Evolutionary conservation across 2,113 vertebrate genomes (phyloP).

Genomic region (Crocuta crocuta): DNA sequence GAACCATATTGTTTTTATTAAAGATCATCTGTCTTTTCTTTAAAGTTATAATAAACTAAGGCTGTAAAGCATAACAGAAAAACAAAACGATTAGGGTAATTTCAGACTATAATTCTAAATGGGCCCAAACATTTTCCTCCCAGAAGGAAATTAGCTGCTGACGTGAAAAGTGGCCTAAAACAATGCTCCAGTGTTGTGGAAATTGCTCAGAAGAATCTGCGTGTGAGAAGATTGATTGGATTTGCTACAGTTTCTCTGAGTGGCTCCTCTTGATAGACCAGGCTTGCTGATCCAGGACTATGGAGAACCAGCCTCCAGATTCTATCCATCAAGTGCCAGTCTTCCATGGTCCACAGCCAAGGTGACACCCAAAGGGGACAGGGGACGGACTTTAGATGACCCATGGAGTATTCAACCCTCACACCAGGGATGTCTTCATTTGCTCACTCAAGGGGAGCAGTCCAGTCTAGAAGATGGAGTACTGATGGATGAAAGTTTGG

Average conservation of each 20-base stretch:
- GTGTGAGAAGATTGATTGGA: neutral
- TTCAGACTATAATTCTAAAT: constrained; percentile 44
- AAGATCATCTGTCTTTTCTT: constrained; percentile 39
- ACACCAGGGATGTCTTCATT: neutral
- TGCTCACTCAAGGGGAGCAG: neutral
- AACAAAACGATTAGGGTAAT: constrained; percentile 28
- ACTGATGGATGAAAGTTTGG: neutral
- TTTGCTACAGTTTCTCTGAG: neutral
- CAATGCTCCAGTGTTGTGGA: neutral
- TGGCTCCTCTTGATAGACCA: neutral
- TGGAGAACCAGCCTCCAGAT: neutral
- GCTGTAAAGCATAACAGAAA: constrained; percentile 4
- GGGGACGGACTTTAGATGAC: neutral
- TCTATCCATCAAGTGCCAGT: neutral
- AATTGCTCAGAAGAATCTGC: neutral
- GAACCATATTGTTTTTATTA: constrained; percentile 52
- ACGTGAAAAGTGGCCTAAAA: constrained; percentile 35
- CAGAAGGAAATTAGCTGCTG: neutral
- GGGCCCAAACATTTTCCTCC: neutral
- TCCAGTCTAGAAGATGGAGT: neutral
- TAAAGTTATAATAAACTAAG: constrained; percentile 54
- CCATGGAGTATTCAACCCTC: neutral
- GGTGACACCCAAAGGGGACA: neutral
- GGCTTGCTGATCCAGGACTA: neutral
- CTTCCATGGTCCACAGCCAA: neutral